A percentile compares a stretch with the other conserved stretches of the same genome.
phyloP scores from a whole-genome alignment of 2,113 vertebrate genomes.

The Xenopus tropicalis region DNA sequence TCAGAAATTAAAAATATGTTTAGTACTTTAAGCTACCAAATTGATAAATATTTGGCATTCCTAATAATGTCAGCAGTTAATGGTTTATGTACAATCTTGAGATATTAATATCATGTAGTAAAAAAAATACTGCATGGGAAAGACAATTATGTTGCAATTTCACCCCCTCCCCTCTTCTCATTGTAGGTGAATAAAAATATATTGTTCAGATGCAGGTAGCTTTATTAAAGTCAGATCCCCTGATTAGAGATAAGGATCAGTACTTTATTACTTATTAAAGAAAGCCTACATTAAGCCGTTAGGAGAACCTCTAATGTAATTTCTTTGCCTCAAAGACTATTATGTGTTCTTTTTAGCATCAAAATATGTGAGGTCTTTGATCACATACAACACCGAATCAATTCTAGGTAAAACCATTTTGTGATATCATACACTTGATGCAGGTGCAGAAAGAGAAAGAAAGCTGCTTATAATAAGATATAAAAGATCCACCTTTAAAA shows the following conservation, averaged over 20 bases:
- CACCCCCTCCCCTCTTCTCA: too few species aligned
- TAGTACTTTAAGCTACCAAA: too few species aligned
- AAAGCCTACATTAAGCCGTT: too few species aligned
- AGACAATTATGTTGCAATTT: too few species aligned
- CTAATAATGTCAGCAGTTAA: too few species aligned
- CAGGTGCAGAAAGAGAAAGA: neutral
- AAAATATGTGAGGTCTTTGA: neutral
- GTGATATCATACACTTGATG: neutral
- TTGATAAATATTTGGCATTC: too few species aligned
- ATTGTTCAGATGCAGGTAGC: neutral
- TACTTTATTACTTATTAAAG: neutral
- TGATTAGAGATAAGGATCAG: neutral
- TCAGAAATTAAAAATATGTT: too few species aligned
- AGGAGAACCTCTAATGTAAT: neutral
- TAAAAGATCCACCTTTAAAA: too few species aligned
- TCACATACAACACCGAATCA: neutral
- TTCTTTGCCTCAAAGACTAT: neutral
- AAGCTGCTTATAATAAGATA: too few species aligned
- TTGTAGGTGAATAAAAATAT: neutral
- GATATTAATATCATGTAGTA: too few species aligned
- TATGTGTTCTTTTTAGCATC: neutral
- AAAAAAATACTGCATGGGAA: too few species aligned
- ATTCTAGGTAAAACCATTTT: neutral
- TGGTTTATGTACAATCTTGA: too few species aligned
- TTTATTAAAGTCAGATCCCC: constrained; percentile 2